phyloP scores from a whole-genome alignment of 2,113 vertebrate species.

The Cynocephalus volans region DNA sequence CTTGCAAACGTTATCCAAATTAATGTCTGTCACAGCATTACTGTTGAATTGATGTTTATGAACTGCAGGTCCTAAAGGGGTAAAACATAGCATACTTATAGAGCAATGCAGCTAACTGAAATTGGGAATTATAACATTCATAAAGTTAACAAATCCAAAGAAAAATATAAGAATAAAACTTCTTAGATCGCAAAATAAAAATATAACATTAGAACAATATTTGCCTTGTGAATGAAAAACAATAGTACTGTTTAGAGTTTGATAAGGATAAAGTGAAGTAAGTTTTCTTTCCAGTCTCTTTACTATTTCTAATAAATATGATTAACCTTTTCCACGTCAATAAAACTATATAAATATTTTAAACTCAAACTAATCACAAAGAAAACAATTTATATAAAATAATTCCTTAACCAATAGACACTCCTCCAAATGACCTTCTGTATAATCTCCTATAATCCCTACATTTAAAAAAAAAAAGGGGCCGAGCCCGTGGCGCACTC shows the following conservation, averaged over 20 bases:
- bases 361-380: constrained; percentile 50
- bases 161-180: not conserved
- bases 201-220: not conserved
- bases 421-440: not conserved
- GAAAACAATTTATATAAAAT: not conserved
- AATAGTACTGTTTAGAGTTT: not conserved
- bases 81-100: constrained; percentile 77
- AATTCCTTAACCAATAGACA: not conserved
- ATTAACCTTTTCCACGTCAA: not conserved
- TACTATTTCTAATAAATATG: not conserved
- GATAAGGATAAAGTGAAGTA: not conserved
- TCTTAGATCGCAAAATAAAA: constrained; percentile 46
- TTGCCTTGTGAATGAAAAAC: constrained; percentile 3
- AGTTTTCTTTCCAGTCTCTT: constrained; percentile 23
- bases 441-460: not conserved
- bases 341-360: constrained; percentile 15
- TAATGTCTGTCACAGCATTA: constrained; percentile 97
- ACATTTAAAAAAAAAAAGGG: not conserved
- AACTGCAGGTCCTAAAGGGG: constrained; percentile 94
- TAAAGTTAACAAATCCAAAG: constrained; percentile 54
- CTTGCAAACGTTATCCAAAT: constrained; percentile 99
- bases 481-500: too few relatives aligned
- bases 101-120: constrained; percentile 69
- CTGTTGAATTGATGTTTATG: constrained; percentile 98
- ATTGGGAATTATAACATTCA: not conserved